Evolutionary conservation across 2,113 vertebrate species (phyloP).

Genomic region (Periophthalmus modestus): DNA sequence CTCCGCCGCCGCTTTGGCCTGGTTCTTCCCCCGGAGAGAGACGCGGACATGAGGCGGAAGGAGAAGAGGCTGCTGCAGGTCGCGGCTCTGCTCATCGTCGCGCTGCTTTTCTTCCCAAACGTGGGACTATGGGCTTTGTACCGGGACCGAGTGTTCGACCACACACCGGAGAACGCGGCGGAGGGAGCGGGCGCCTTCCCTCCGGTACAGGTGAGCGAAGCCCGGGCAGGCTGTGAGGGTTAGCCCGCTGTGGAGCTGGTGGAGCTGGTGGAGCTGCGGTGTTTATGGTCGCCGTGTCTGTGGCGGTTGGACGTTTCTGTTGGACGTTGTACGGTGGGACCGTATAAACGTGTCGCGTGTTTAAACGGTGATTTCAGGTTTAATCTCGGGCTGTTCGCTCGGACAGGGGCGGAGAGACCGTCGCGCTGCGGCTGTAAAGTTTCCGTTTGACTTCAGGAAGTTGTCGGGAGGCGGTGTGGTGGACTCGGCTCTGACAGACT

Average conservation of each 20-base stretch:
- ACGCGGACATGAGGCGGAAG: slow-evolving; percentile 85
- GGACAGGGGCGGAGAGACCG: too few relatives aligned
- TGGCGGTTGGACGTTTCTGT: too few relatives aligned
- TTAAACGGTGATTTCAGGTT: too few relatives aligned
- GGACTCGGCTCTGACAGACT: slow-evolving; percentile 19
- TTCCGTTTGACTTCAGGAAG: slow-evolving; percentile 58
- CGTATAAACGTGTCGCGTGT: too few relatives aligned
- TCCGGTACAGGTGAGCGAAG: slow-evolving; percentile 72
- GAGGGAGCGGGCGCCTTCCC: slow-evolving; percentile 62
- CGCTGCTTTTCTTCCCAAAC: slow-evolving; percentile 91
- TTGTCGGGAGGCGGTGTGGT: slow-evolving; percentile 37
- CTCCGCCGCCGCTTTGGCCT: slow-evolving; percentile 21
- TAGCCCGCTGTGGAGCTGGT: neutral
- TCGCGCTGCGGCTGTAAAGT: too few relatives aligned
- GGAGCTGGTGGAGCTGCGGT: neutral
- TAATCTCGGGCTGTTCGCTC: too few relatives aligned
- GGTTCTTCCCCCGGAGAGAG: slow-evolving; percentile 1
- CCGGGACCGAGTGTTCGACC: slow-evolving; percentile 86
- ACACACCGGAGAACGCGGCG: slow-evolving; percentile 65
- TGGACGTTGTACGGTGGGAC: too few relatives aligned
- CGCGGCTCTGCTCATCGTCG: slow-evolving; percentile 84
- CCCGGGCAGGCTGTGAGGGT: neutral
- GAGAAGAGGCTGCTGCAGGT: slow-evolving; percentile 91
- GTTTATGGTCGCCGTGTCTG: neutral
- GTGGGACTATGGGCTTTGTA: slow-evolving; percentile 93